Evolutionary conservation across 1,140 invertebrate species (phyloP), one percentile per base, ranked within the genome.

Genomic region (Cyclina sinensis): DNA sequence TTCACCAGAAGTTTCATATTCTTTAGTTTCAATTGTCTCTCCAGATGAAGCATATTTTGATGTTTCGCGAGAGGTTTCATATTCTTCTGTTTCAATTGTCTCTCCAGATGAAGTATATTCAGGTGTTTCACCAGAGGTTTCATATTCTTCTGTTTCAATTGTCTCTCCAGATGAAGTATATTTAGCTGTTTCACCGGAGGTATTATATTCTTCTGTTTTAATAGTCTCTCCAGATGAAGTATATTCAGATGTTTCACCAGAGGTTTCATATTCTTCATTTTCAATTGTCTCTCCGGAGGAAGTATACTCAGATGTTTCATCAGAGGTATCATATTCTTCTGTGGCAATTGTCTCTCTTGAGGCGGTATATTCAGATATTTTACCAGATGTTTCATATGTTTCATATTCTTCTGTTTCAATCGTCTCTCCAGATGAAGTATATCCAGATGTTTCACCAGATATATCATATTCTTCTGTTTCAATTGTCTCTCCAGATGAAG

Each of bases 381-480:
- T n/a, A n/a, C n/a, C n/a, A n/a, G n/a, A n/a, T n/a, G n/a, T n/a
- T n/a, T n/a, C n/a, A n/a, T n/a, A n/a, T n/a, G n/a, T n/a, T n/a
- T n/a, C n/a, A n/a, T n/a, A n/a, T n/a, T n/a, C n/a, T n/a, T n/a
- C 43, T 46, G 43, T 46, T 16, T 46, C 43, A 46, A 46, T 46
- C 7, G 16, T 16, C 16, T 46, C 43, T 46, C 16, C 16, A 9
- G 43, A 46, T 16, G 43, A 46, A 9, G 7, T 16, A 46, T 46
- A 46, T 46, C 16, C 43, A 46, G 7, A 7, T 9, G 43, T n/a
- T n/a, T n/a, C n/a, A n/a, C n/a, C n/a, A n/a, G n/a, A n/a, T n/a
- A n/a, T n/a, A n/a, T n/a, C 48, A 18, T 30, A 14, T 12, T 84
- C 81, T 21, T 24, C 81, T 65, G 21, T 48, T 2, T 80, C 76